Evolutionary conservation across 2,888 invertebrate genomes (phyloP), one percentile per base, ranked within the genome.

Genomic region (Polydrusus cervinus): DNA sequence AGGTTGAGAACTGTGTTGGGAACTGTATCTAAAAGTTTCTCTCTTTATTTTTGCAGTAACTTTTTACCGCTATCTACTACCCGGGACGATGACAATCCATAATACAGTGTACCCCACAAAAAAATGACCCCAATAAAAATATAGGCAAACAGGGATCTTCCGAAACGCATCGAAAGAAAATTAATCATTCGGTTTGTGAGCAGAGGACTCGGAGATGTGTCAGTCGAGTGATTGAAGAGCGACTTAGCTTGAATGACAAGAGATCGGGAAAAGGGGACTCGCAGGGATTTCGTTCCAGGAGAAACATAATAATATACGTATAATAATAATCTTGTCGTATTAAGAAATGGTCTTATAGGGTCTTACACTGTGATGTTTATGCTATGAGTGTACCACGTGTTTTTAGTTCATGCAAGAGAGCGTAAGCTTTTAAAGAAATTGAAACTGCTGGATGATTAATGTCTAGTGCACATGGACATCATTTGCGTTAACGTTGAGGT

Each of bases 181-280:
- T 72, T 72, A 72, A 72, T 72, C 71, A 72, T 72, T 72, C 66
- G 66, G 65, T 57, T 66, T 65, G 66, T 67, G 53, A 67, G 53
- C 66, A 53, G 38, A 47, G 71, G 55, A 38, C 70, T 51, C 62
- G 53, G 25, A 34, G 66, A 72, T 66, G 60, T 72, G 66, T 66
- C 71, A 72, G 57, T 20, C 20, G 18, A 60, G 66, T 72, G 71
- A 72, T 72, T 66, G 71, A 72, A 45, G 66, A 66, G 65, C 71
- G 66, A 72, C 71, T 72, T 72, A 72, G 71, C 47, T 72, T 72
- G 71, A 72, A 72, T 72, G 71, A 72, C 71, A 72, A 72, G 71
- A 72, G 65, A 72, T 72, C 66, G 49, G n/a, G 65, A 47, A 38
- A 51, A 47, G 62, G 64, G 49, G 55, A 20, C 51, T 55, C 53